A percentile compares a stretch with the other conserved stretches of the same genome.
phyloP scores from a whole-genome alignment of 2,113 vertebrate species.

The Haemorhous mexicanus region DNA sequence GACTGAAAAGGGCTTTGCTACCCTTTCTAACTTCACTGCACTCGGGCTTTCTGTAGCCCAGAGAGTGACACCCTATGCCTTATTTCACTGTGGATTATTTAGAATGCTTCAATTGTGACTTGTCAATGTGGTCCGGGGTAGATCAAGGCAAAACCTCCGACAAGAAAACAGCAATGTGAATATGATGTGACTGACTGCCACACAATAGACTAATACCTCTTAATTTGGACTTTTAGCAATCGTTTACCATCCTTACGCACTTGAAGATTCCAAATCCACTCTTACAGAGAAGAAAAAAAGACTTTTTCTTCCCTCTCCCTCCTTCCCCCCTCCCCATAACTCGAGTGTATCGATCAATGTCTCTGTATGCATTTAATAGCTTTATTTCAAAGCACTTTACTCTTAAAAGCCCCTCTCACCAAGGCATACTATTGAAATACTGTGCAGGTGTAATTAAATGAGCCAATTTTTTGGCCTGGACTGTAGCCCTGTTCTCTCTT shows the following conservation, averaged over 20 bases:
- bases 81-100: slow-evolving; percentile 68
- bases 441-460: slow-evolving; percentile 63
- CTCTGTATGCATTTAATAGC: slow-evolving; percentile 64
- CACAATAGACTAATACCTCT: slow-evolving; percentile 67
- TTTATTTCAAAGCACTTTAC: slow-evolving; percentile 68
- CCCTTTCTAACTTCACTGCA: slow-evolving; percentile 40
- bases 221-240: slow-evolving; percentile 67
- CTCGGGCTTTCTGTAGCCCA: slow-evolving; percentile 43
- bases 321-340: background rate
- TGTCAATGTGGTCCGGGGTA: slow-evolving; percentile 50
- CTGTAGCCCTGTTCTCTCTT: background rate
- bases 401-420: slow-evolving; percentile 63
- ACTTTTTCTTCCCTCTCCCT: background rate
- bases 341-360: slow-evolving; percentile 57
- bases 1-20: slow-evolving; percentile 53
- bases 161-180: slow-evolving; percentile 61
- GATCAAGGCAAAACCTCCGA: slow-evolving; percentile 66
- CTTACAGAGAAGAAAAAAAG: slow-evolving; percentile 42
- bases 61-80: slow-evolving; percentile 60
- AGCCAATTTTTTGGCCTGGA: slow-evolving; percentile 17
- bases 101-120: slow-evolving; percentile 57
- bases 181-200: slow-evolving; percentile 56
- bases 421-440: slow-evolving; percentile 50
- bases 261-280: slow-evolving; percentile 56
- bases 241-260: slow-evolving; percentile 46